Base-by-base conservation (phyloP, 2,797 vertebrate species). In the Tiaroga cobitis region DNA sequence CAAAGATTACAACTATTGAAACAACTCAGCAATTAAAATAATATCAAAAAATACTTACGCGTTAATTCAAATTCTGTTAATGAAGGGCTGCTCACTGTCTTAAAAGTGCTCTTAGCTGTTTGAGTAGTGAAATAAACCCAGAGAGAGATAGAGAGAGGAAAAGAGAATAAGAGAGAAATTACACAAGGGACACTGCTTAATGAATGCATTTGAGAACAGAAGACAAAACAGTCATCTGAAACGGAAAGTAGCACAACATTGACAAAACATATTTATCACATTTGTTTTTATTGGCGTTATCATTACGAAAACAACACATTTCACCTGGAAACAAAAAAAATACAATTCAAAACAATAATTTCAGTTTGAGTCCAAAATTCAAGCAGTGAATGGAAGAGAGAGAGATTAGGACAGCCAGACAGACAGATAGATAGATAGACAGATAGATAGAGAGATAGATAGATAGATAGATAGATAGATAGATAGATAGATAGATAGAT, bases 61-160 rank as follows among this genome's bases (percentile, higher is more conserved):
- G 94, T 95, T 91, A 96, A 91, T 92, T 96, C 95, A 76, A 95
- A 96, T 3, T 94, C 93, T 19, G 95, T 96, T 91, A 94, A 90
- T 29, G 92, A 91, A 87, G 96, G 95, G 91, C 95, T 95, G 94
- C 95, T 96, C 92, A 96, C 94, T n/a, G 92, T 95, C 94, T 94
- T 94, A 93, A 96, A 96, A 92, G 93, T 95, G 94, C 95, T 95
- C 89, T 95, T 95, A 92, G 95, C 96, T 96, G 91, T 91, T 85
- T 84, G 88, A 92, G 86, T 91, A 85, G 93, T 92, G 70, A 76
- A 84, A 93, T 88, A 93, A 93, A 76, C 74, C 59, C 77, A 51
- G 78, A 63, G 32, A 8, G 65, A n/a, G 46, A 49, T 6, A 49
- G 26, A 16, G 56, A 51, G 68, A 29, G 43, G 18, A 18, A 10